Evolutionary conservation across 2,113 vertebrate genomes (phyloP).

Genomic region (Neogale vison): DNA sequence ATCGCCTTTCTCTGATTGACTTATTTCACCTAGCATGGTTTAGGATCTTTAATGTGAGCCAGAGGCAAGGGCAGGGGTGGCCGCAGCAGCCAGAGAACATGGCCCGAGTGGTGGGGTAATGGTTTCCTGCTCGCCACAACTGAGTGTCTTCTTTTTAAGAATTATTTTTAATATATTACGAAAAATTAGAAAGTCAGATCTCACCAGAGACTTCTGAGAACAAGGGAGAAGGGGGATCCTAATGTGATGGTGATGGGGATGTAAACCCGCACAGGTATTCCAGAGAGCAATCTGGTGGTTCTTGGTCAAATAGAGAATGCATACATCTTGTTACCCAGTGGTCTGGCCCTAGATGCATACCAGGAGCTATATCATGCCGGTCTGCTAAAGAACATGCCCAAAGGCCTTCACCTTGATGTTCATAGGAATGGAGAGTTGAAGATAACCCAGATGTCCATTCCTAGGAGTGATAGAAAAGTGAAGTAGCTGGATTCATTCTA

Average conservation of each 20-base stretch:
- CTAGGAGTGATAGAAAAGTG: not conserved
- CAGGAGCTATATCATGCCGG: not conserved
- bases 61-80: constrained; percentile 46
- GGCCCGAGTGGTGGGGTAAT: constrained; percentile 35
- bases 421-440: not conserved
- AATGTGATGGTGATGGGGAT: not conserved
- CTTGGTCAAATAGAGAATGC: not conserved
- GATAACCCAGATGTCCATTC: not conserved
- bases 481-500: not conserved
- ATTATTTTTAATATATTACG: not conserved
- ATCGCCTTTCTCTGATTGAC: not conserved
- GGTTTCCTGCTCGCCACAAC: constrained; percentile 59
- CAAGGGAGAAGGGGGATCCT: not conserved
- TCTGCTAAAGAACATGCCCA: not conserved
- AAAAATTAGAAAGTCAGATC: not conserved
- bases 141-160: not conserved
- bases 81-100: constrained; percentile 10
- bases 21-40: constrained; percentile 83
- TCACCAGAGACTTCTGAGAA: not conserved
- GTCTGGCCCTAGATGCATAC: not conserved
- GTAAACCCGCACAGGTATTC: not conserved
- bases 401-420: not conserved
- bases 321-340: not conserved
- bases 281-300: not conserved
- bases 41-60: constrained; percentile 83